Evolutionary conservation across 2,888 invertebrate species (phyloP), one percentile per base, ranked within the genome.

Genomic region (Nomada lathburiana): DNA sequence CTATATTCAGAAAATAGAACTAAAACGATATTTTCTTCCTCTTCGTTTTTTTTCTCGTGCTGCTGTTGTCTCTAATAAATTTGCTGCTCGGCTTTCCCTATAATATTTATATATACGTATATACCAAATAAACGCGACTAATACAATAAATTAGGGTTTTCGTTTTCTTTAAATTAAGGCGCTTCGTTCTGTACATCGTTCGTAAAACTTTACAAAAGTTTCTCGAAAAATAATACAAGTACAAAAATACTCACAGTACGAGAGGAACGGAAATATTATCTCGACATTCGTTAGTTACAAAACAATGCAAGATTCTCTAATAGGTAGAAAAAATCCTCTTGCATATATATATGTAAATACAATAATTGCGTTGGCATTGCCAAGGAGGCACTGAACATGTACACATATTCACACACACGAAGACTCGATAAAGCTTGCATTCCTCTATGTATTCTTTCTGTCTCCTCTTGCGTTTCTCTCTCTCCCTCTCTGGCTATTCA

Each of bases 231-330:
- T 92, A 92, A 92, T 92, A 91, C 90, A 89, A 86, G 87, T 92
- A 92, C 82, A 91, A 92, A 92, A 93, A 92, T 92, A 93, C 91
- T 92, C 89, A 90, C 90, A 86, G 88, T 92, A 92, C 88, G 86
- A 89, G 86, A 89, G 91, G 90, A 92, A 91, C 91, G 89, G 85
- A 90, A 92, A 91, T 88, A 88, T 86, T 88, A 65, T 36, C 50
- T 65, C 84, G 86, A 91, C 76, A 89, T 86, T 85, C 85, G 73
- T 82, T 80, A 84, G 85, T 88, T 81, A 83, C 72, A 84, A 80
- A 86, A 85, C 86, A 82, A 87, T 86, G 86, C 87, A 89, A 90
- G 79, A 80, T 55, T 70, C 80, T 69, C 36, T 26, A 57, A 82
- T 68, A 60, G 42, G 42, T 76, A 88, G 67, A 79, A 77, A 52